Percentiles rank a stretch among this genome's conserved stretches.
Conservation (phyloP, 2,113 vertebrate genomes). For the Proteles cristata region DNA sequence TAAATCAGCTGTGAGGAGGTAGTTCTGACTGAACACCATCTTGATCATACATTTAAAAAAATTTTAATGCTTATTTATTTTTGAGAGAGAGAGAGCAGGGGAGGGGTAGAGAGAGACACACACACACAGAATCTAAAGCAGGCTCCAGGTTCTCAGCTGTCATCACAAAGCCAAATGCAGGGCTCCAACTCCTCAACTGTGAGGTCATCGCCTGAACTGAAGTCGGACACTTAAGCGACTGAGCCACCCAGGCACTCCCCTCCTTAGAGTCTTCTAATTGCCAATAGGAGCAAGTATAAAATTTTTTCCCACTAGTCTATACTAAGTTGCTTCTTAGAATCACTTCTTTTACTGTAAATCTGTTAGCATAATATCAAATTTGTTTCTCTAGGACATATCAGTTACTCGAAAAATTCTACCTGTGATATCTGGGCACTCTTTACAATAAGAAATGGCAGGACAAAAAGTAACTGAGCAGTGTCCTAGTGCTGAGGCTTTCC, state of each 20-base stretch:
- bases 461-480: background rate
- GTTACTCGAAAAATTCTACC: constrained; percentile 10
- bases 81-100: no score
- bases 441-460: constrained; percentile 6
- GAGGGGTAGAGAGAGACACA: no score
- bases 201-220: no score
- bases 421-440: background rate
- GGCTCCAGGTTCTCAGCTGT: no score
- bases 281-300: background rate
- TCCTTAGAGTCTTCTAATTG: background rate
- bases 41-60: background rate
- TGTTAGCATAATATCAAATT: constrained; percentile 7
- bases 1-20: background rate
- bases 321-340: constrained; percentile 11
- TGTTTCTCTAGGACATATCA: constrained; percentile 1
- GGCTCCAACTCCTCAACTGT: no score
- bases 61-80: no score
- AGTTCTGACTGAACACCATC: background rate
- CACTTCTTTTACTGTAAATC: background rate
- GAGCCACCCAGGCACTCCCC: no score
- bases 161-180: no score
- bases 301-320: background rate
- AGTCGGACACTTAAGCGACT: no score
- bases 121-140: no score
- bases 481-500: background rate